A percentile compares a stretch with the other conserved stretches of the same genome.
Evolutionary conservation across 2,113 vertebrate species (phyloP).

Genomic region (Spheniscus mendiculus): DNA sequence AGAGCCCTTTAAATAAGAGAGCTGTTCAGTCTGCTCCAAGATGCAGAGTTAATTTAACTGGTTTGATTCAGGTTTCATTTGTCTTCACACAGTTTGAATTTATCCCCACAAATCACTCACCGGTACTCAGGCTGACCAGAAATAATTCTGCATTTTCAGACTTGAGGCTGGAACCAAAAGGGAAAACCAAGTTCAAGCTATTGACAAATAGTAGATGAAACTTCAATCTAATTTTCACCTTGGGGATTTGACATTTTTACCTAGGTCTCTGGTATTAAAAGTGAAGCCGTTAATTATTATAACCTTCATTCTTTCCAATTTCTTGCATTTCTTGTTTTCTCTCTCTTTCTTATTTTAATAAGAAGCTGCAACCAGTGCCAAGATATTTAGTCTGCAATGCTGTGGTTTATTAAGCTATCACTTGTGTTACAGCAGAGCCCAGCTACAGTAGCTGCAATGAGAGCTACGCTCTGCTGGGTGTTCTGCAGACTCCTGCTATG

Average conservation of each 20-base stretch:
- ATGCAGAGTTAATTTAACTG: not conserved
- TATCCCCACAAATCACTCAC: not conserved
- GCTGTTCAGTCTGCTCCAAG: not conserved
- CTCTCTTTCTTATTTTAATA: not conserved
- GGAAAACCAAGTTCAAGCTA: not conserved
- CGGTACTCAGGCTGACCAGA: not conserved
- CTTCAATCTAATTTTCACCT: not conserved
- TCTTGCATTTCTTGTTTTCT: not conserved
- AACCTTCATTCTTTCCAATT: not conserved
- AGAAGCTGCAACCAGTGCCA: not conserved
- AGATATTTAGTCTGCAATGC: constrained; percentile 19
- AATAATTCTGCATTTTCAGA: not conserved
- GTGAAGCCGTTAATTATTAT: not conserved
- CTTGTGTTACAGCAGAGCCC: not conserved
- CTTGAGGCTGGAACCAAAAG: not conserved
- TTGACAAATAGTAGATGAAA: not conserved
- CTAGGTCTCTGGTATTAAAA: not conserved
- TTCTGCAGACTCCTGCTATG: not conserved
- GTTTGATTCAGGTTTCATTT: not conserved
- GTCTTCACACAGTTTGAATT: not conserved
- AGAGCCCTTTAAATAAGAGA: not conserved
- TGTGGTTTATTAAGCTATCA: constrained; percentile 40
- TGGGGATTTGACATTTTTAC: not conserved
- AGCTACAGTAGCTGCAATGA: constrained; percentile 10
- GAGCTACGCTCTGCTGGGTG: not conserved